Percentiles rank a stretch among this genome's conserved stretches.
phyloP scores from a whole-genome alignment of 2,888 invertebrate species.

The Catocala nupta region DNA sequence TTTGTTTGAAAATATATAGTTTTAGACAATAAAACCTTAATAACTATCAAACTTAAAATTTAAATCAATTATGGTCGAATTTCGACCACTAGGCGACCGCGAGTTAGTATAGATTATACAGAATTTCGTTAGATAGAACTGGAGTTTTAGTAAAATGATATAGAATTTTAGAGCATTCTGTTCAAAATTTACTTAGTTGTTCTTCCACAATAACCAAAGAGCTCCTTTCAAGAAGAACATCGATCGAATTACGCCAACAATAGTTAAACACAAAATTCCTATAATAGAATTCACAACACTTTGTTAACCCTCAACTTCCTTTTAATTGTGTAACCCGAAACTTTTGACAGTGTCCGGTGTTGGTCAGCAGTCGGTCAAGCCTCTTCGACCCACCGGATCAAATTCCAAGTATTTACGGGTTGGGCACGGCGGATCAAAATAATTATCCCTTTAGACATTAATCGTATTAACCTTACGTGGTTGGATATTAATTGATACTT shows the following conservation, averaged over 20 bases:
- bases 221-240: not conserved
- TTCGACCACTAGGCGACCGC: too few relatives aligned
- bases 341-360: constrained; percentile 21
- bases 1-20: too few relatives aligned
- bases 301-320: constrained; percentile 16
- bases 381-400: constrained; percentile 20
- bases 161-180: too few relatives aligned
- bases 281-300: constrained; percentile 20
- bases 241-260: not conserved
- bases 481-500: not conserved
- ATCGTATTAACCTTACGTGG: constrained; percentile 14
- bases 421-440: constrained; percentile 17
- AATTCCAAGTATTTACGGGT: constrained; percentile 35
- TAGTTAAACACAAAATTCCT: constrained; percentile 1
- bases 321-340: constrained; percentile 34
- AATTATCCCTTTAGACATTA: constrained; percentile 25
- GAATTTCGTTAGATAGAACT: too few relatives aligned
- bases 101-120: too few relatives aligned
- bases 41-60: too few relatives aligned
- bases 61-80: too few relatives aligned
- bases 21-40: too few relatives aligned
- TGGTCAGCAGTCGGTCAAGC: not conserved
- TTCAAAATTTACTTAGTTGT: too few relatives aligned
- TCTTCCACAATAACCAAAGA: not conserved
- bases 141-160: too few relatives aligned